Percentiles rank a stretch among this genome's conserved stretches.
These are phyloP conservation scores for Diogma glabrata DNA, from an alignment of 2,888 invertebrate species.

Conservation along the genomic window DNA sequence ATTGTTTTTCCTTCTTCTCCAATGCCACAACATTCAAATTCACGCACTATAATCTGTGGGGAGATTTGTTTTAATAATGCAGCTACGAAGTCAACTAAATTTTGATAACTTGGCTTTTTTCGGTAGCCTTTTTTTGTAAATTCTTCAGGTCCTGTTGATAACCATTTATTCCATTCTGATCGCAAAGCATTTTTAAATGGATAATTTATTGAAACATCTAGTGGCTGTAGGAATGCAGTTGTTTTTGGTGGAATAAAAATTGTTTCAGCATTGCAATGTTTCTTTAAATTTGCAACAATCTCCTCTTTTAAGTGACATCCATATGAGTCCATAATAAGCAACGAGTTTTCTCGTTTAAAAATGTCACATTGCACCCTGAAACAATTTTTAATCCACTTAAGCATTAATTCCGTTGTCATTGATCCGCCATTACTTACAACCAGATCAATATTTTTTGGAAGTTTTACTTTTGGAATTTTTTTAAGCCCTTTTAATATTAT, in stretches of 20 bases:
- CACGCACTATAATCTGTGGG: too few relatives aligned
- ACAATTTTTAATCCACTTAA: neutral
- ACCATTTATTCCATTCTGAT: neutral
- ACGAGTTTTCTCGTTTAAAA: neutral
- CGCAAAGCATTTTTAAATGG: neutral
- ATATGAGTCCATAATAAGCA: neutral
- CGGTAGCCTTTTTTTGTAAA: too few relatives aligned
- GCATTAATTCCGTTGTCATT: neutral
- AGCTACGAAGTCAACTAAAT: too few relatives aligned
- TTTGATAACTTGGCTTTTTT: too few relatives aligned
- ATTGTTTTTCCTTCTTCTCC: too few relatives aligned
- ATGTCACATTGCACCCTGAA: neutral
- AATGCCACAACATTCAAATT: too few relatives aligned
- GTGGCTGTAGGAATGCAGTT: neutral
- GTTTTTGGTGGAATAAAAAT: neutral
- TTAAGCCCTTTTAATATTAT: neutral
- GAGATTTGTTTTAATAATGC: too few relatives aligned
- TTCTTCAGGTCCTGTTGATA: too few relatives aligned
- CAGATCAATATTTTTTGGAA: slow-evolving; percentile 1
- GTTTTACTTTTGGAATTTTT: neutral
- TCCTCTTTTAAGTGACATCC: neutral
- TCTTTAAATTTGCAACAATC: neutral
- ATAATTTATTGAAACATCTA: neutral
- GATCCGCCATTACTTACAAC: neutral
- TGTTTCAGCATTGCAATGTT: neutral